Percentiles rank a stretch among this genome's conserved stretches.
Conservation (phyloP, 2,113 vertebrate species). For the Mirza zaza region DNA sequence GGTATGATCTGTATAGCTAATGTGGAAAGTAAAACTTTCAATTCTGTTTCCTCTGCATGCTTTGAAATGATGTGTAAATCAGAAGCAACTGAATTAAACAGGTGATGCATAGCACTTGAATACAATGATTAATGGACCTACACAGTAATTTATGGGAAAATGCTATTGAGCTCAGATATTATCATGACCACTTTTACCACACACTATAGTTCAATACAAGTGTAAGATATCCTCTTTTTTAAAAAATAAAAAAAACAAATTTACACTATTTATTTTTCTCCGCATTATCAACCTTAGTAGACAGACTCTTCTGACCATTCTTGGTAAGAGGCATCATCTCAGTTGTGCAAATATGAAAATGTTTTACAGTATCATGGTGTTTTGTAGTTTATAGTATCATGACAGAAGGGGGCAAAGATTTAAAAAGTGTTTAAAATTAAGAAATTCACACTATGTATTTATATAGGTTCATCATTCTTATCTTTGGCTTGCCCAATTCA, state of each 20-base stretch:
- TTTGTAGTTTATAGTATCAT: background rate
- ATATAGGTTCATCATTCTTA: background rate
- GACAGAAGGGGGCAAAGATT: background rate
- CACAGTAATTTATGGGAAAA: constrained; percentile 84
- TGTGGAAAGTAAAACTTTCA: constrained; percentile 66
- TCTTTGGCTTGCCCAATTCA: background rate
- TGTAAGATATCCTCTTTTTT: constrained; percentile 46
- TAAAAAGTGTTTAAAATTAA: constrained; percentile 48
- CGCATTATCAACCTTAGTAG: background rate
- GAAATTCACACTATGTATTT: background rate
- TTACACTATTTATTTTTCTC: constrained; percentile 58
- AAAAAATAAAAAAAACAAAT: constrained; percentile 50
- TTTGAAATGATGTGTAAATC: constrained; percentile 81
- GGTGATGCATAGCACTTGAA: constrained; percentile 81
- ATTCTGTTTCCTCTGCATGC: constrained; percentile 68
- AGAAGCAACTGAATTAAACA: constrained; percentile 83
- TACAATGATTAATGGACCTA: constrained; percentile 82
- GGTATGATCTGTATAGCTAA: constrained; percentile 66
- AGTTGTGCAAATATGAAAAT: background rate
- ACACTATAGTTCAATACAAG: constrained; percentile 52
- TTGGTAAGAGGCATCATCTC: background rate
- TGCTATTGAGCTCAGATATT: constrained; percentile 76
- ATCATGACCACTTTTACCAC: constrained; percentile 80
- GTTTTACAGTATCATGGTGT: background rate
- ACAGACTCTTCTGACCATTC: background rate